Evolutionary conservation across 2,113 vertebrate species (phyloP), one percentile per base, ranked within the genome.

Genomic region (Rhinopithecus roxellana): DNA sequence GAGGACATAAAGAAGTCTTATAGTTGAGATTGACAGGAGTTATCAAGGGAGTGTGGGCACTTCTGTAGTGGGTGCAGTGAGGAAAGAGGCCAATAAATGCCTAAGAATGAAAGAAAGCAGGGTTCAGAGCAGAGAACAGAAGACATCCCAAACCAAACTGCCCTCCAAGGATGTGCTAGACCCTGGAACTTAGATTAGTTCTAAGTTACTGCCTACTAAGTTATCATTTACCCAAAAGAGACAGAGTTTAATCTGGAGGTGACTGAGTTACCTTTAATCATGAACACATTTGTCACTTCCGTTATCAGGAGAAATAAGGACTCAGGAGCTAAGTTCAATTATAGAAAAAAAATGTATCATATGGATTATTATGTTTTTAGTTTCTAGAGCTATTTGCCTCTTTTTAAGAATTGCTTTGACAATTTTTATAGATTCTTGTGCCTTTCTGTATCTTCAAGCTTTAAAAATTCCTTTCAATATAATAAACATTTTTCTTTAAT

Each of bases 381-480:
- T 85, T 90, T 88, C 32, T 27, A 45, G 77, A 93, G 67, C 35
- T 88, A 52, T 64, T 40, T 93, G 64, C 59, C 11, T 55, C 10
- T 57, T 78, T 75, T 84, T 43, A 74, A 84, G 86, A 74, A 38
- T 13, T 67, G 4, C 38, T 77, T 64, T 87, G 32, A 75, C n/a
- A 74, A 8, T 59, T 55, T 86, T 75, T 89, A 40, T n/a, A n/a
- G 17, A 86, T 88, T 94, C 35, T 67, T n/a, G 9, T 16, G 61
- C 32, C 23, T 95, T 96, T 94, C 35, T 52, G 38, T 80, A 52
- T 69, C 94, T 91, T 93, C n/a, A 78, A 55, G 22, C 25, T 94
- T 94, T 77, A 69, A 70, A 80, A 25, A 48, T 30, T 79, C 92
- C 10, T 89, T 92, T 75, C 59, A 92, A 20, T 92, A 12, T 11